Evolutionary conservation across 2,888 invertebrate genomes (phyloP).

Genomic region (Sinohyriopsis cumingii): DNA sequence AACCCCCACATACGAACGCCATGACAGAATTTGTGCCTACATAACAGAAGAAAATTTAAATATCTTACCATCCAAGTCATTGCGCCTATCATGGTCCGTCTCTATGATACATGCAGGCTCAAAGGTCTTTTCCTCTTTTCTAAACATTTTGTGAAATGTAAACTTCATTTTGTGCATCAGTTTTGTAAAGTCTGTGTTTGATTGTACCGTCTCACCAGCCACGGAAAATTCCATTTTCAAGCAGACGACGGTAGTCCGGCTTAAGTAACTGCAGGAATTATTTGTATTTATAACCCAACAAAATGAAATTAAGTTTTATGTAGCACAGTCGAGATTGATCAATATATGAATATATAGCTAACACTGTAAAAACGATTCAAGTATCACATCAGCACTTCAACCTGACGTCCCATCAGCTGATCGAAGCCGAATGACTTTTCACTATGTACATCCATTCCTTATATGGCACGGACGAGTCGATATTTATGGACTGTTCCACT

Average conservation of each 20-base stretch:
- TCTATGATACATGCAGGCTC: slow-evolving; percentile 31
- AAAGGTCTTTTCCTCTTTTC: slow-evolving; percentile 20
- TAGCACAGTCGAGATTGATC: too few species aligned
- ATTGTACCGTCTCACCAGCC: slow-evolving; percentile 9
- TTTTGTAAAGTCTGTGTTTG: slow-evolving; percentile 28
- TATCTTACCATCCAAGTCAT: slow-evolving; percentile 29
- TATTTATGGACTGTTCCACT: not conserved
- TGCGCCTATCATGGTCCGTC: slow-evolving; percentile 34
- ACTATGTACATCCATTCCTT: slow-evolving; percentile 12
- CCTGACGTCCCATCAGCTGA: slow-evolving; percentile 10
- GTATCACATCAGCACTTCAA: too few species aligned
- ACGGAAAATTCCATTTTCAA: slow-evolving; percentile 27
- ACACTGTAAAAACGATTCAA: too few species aligned
- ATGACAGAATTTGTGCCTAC: too few species aligned
- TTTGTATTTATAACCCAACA: too few species aligned
- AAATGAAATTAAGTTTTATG: too few species aligned
- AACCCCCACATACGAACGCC: slow-evolving; percentile 4
- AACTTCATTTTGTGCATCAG: slow-evolving; percentile 35
- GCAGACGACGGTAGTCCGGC: not conserved
- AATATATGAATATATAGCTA: too few species aligned
- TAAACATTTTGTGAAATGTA: slow-evolving; percentile 24
- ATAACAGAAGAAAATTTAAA: slow-evolving; percentile 7
- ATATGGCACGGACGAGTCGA: slow-evolving; percentile 11
- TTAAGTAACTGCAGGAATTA: too few species aligned
- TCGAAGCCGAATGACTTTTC: slow-evolving; percentile 1